Evolutionary conservation across 1,140 invertebrate species (phyloP), one percentile per base, ranked within the genome.

Genomic region (Arctopsyche grandis): DNA sequence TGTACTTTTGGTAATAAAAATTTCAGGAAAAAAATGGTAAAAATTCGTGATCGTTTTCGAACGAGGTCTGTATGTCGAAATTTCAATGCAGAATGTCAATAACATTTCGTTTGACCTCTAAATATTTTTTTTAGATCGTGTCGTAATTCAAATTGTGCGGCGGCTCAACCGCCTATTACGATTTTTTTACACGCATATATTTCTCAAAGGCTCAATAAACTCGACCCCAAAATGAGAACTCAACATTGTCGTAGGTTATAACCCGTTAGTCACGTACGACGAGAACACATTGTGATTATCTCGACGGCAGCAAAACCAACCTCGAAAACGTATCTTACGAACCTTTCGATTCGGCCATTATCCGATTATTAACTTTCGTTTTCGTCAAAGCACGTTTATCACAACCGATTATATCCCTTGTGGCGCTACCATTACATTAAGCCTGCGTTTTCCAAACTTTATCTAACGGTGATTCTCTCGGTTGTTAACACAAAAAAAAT

Each of bases 241-340:
- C 29, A 29, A 24, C 38, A 48, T 71, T 71, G 69, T 71, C 38
- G 69, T 71, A 71, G 69, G 69, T 71, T 71, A 71, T 71, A 71
- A 71, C 69, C 69, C 69, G 69, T 71, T 71, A 71, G 29, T 29
- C 69, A 38, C 38, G 38, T 46, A 46, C n/a, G n/a, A n/a, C 9
- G 21, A 24, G 63, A 29, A 26, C 12, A 66, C 9, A 66, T 66
- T 29, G 63, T 66, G 21, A 26, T 66, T 66, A 66, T 66, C 63
- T 60, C 16, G 16, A 60, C 48, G 48, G 48, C 48, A 4, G 16
- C 10, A 66, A 26, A 24, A 66, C 29, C 22, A 22, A 66, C 21
- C 9, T 21, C 19, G 1, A 60, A 10, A 24, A 29, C 24, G 24
- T 24, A 24, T 60, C 16, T 60, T 60, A 14, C 9, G 4, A 66